Percentiles rank a stretch among this genome's conserved stretches.
phyloP scores from a whole-genome alignment of 2,797 vertebrate species.

The Siniperca undulata region DNA sequence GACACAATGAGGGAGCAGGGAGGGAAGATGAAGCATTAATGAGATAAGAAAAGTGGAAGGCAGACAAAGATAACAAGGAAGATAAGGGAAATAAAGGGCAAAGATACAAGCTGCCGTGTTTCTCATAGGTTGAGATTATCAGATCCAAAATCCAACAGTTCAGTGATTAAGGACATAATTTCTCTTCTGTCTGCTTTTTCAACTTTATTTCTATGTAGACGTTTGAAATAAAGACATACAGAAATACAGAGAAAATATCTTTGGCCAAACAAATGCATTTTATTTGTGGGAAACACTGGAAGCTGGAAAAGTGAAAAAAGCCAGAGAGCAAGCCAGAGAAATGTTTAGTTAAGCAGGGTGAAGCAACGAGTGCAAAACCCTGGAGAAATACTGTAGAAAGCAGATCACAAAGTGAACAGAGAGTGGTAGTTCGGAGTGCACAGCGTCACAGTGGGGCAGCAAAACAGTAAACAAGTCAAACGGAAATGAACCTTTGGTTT shows the following conservation, averaged over 20 bases:
- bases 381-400: conserved; percentile 24
- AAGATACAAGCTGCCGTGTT: background rate
- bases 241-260: background rate
- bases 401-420: conserved; percentile 32
- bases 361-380: conserved; percentile 24
- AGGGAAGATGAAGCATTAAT: conserved; percentile 40
- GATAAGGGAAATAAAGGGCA: conserved; percentile 7
- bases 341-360: conserved; percentile 19
- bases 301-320: conserved; percentile 2
- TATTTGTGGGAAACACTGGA: background rate
- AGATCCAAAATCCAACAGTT: background rate
- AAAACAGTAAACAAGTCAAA: conserved; percentile 43
- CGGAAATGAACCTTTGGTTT: conserved; percentile 34
- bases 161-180: background rate
- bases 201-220: background rate
- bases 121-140: conserved; percentile 4
- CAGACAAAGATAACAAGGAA: conserved; percentile 21
- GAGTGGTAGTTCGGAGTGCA: conserved; percentile 25
- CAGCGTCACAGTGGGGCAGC: conserved; percentile 35
- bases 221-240: background rate
- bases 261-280: background rate
- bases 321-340: background rate
- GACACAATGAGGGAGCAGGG: conserved; percentile 22
- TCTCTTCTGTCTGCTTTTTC: background rate
- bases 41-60: conserved; percentile 27